Evolutionary conservation across 1,140 invertebrate genomes (phyloP).

Genomic region (Heliconius hermathena): DNA sequence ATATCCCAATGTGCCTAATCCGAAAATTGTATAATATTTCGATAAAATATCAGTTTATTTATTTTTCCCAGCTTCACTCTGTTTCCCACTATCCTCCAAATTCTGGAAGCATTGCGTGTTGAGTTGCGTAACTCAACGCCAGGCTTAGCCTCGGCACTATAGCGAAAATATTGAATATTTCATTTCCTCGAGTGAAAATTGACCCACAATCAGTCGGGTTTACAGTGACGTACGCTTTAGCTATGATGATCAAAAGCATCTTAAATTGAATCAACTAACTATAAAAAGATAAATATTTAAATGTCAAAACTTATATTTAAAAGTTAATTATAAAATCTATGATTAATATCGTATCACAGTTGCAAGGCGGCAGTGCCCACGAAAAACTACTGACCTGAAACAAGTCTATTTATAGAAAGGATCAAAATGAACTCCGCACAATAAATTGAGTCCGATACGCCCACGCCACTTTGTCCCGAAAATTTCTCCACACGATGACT

Average conservation of each 20-base stretch:
- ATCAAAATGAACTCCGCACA: constrained; percentile 20
- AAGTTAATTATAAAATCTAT: neutral
- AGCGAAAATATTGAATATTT: too few species aligned
- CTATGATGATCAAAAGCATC: neutral
- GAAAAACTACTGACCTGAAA: constrained; percentile 35
- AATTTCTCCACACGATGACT: constrained; percentile 15
- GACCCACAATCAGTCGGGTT: too few species aligned
- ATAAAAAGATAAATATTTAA: neutral
- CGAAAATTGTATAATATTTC: neutral
- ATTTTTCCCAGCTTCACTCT: too few species aligned
- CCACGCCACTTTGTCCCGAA: constrained; percentile 19
- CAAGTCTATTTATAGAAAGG: constrained; percentile 29
- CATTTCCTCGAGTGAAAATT: too few species aligned
- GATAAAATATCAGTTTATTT: too few species aligned
- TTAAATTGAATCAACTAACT: neutral
- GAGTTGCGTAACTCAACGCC: too few species aligned
- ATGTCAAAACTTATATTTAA: neutral
- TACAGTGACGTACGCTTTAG: too few species aligned
- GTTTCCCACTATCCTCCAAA: too few species aligned
- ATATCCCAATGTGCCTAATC: neutral
- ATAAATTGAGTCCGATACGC: constrained; percentile 16
- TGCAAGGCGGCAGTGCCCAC: constrained; percentile 8
- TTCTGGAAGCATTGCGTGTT: too few species aligned
- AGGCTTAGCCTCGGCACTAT: too few species aligned
- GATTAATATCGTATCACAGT: neutral